A percentile compares a stretch with the other conserved stretches of the same genome.
Conservation (phyloP, 2,797 vertebrate genomes). For the Fratercula arctica region DNA sequence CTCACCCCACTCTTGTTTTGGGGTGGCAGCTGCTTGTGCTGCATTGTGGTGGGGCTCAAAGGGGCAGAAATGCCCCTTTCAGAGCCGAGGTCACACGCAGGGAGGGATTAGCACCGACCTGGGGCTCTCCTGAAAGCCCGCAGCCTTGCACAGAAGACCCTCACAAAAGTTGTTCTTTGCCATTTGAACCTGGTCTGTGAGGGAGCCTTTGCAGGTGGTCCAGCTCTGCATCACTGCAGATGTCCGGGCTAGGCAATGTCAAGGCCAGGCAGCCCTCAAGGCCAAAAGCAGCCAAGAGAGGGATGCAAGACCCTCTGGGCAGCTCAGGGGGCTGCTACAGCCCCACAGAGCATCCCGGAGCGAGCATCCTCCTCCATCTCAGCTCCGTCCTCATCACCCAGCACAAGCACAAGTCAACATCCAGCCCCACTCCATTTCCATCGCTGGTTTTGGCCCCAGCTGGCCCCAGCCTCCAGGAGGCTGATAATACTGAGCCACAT, state of each 20-base stretch:
- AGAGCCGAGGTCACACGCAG: fast-evolving
- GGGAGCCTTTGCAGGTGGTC: background rate
- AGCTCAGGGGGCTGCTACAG: background rate
- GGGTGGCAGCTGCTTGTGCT: background rate
- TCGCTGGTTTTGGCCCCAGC: background rate
- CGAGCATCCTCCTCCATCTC: background rate
- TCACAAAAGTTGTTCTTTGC: background rate
- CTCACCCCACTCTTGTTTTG: background rate
- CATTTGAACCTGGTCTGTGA: background rate
- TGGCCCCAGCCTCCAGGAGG: background rate
- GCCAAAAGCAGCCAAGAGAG: background rate
- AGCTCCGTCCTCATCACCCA: background rate
- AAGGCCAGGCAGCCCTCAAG: background rate
- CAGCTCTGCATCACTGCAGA: background rate
- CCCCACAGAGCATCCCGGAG: fast-evolving
- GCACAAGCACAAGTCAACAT: background rate
- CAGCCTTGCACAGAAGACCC: background rate
- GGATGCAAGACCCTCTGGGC: background rate
- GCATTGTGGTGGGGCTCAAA: conserved; percentile 2
- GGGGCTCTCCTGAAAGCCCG: background rate
- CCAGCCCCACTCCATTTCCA: background rate
- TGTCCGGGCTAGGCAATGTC: fast-evolving
- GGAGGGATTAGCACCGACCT: background rate
- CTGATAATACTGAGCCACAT: background rate
- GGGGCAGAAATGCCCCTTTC: background rate